phyloP scores from a whole-genome alignment of 2,797 vertebrate species.

The Enteromius paludinosus region DNA sequence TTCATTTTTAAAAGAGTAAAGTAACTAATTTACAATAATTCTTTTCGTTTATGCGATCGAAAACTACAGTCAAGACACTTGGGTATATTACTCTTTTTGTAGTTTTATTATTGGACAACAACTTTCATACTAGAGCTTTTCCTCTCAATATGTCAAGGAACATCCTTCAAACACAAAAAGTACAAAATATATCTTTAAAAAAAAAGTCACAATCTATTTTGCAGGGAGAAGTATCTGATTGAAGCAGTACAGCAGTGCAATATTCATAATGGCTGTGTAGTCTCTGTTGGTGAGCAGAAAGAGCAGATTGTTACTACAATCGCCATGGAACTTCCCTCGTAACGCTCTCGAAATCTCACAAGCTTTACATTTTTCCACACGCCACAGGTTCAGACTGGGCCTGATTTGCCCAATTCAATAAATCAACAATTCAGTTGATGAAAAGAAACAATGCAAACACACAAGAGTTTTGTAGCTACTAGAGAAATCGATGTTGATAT shows the following conservation, averaged over 20 bases:
- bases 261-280: conserved; percentile 56
- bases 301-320: conserved; percentile 4
- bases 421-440: not conserved
- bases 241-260: conserved; percentile 51
- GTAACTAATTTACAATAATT: not conserved
- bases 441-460: not conserved
- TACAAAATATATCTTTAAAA: conserved; percentile 72
- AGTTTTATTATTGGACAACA: conserved; percentile 71
- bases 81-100: conserved; percentile 55
- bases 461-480: not conserved
- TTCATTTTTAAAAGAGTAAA: not conserved
- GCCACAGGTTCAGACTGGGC: conserved; percentile 1
- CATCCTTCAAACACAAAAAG: conserved; percentile 66
- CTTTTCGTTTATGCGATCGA: not conserved
- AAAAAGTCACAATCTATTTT: conserved; percentile 42
- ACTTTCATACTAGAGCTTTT: conserved; percentile 56
- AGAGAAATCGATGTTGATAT: not conserved
- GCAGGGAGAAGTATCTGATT: conserved; percentile 16
- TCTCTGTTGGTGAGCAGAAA: not conserved
- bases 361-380: not conserved
- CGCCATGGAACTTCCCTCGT: not conserved
- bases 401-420: not conserved
- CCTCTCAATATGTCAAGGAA: conserved; percentile 67
- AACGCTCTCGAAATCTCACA: conserved; percentile 6
- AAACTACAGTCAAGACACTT: not conserved